Evolutionary conservation across 1,140 invertebrate genomes (phyloP).

Genomic region (Trichonephila clavata): DNA sequence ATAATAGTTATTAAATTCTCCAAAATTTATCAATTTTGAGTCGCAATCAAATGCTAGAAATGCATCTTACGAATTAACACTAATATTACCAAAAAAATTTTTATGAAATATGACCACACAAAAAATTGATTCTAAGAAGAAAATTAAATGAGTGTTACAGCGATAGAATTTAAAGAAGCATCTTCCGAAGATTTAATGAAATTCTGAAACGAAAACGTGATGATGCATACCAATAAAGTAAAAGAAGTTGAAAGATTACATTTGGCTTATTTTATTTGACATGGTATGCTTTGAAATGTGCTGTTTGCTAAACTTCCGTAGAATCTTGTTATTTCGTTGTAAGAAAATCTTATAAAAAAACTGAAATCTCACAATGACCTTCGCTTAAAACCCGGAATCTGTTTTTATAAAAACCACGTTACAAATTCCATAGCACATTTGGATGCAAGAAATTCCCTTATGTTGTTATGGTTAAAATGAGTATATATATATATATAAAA

Average conservation of each 20-base stretch:
- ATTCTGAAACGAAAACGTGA: not conserved
- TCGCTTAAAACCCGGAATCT: slow-evolving; percentile 46
- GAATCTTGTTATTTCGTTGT: slow-evolving; percentile 46
- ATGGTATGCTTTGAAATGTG: not conserved
- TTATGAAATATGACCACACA: not conserved
- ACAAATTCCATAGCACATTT: slow-evolving; percentile 57
- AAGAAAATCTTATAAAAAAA: slow-evolving; percentile 25
- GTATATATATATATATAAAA: not conserved
- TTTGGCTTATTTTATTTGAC: slow-evolving; percentile 9
- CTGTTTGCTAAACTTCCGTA: not conserved
- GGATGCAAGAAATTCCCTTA: not conserved
- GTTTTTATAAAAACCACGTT: slow-evolving; percentile 64
- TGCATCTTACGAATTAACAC: not conserved
- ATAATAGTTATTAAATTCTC: not conserved
- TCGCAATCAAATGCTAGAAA: not conserved
- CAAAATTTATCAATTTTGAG: not conserved
- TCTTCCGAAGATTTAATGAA: not conserved
- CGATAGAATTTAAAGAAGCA: not conserved
- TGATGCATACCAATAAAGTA: slow-evolving; percentile 21
- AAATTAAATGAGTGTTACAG: slow-evolving; percentile 6
- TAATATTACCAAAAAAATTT: not conserved
- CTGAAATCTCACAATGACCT: slow-evolving; percentile 49
- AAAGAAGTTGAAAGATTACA: not conserved
- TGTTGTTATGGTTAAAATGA: slow-evolving; percentile 45
- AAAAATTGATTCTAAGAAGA: not conserved